phyloP scores from a whole-genome alignment of 2,113 vertebrate genomes.

The Rhagologus leucostigma region DNA sequence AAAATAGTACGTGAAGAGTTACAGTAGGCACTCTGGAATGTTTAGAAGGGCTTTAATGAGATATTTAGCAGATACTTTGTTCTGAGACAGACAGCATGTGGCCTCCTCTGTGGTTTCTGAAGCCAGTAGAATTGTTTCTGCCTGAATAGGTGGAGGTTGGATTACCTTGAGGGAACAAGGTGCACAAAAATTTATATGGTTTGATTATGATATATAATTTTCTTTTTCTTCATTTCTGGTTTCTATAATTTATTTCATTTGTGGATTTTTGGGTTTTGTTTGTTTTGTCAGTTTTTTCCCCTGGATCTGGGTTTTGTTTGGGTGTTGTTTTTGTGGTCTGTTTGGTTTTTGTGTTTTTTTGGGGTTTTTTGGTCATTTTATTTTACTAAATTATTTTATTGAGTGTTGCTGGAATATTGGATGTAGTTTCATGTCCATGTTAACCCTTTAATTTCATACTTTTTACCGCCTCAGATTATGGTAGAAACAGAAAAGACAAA shows the following conservation, averaged over 20 bases:
- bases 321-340: too few relatives aligned
- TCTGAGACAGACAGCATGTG: neutral
- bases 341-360: neutral
- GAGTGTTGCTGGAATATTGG: neutral
- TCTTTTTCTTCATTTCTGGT: neutral
- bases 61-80: neutral
- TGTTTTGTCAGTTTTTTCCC: neutral
- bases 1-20: neutral
- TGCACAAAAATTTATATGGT: neutral
- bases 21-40: neutral
- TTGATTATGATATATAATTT: neutral
- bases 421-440: neutral
- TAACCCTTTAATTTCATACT: neutral
- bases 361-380: neutral
- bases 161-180: neutral
- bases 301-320: neutral
- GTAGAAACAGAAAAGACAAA: neutral
- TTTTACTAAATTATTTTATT: neutral
- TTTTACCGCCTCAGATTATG: neutral
- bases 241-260: neutral
- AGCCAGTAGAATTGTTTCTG: neutral
- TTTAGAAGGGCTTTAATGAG: neutral
- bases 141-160: neutral
- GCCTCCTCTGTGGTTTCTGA: neutral
- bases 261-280: neutral